Conservation (phyloP, 2,797 vertebrate genomes). For the Channa striata region DNA sequence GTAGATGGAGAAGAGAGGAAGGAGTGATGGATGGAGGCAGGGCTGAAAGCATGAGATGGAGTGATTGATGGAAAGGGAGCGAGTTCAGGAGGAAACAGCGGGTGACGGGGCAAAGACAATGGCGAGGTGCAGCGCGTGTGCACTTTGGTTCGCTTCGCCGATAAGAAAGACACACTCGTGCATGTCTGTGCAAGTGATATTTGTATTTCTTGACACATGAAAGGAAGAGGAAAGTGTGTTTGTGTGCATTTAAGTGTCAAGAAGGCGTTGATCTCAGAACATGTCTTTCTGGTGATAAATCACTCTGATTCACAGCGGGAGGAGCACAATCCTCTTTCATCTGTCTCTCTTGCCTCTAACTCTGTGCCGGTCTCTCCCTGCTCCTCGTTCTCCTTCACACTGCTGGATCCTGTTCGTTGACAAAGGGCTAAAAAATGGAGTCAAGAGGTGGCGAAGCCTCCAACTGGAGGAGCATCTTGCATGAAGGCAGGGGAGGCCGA, state of each 20-base stretch:
- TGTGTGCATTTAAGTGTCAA: slow-evolving; percentile 23
- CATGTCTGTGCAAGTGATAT: slow-evolving; percentile 2
- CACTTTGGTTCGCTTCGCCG: not conserved
- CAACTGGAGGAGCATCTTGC: slow-evolving; percentile 65
- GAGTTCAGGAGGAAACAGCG: slow-evolving; percentile 52
- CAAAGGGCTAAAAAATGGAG: slow-evolving; percentile 77
- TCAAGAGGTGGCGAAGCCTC: slow-evolving; percentile 68
- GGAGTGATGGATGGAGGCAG: slow-evolving; percentile 70
- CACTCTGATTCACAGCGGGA: slow-evolving; percentile 56
- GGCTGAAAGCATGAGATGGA: slow-evolving; percentile 38
- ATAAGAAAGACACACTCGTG: slow-evolving; percentile 5
- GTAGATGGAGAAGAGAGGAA: slow-evolving; percentile 29
- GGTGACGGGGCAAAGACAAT: slow-evolving; percentile 32
- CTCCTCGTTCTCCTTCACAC: slow-evolving; percentile 60
- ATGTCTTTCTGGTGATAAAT: slow-evolving; percentile 58
- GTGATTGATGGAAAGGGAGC: slow-evolving; percentile 69
- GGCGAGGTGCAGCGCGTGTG: not conserved
- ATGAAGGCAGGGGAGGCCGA: slow-evolving; percentile 40
- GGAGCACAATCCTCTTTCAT: slow-evolving; percentile 56
- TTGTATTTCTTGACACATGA: slow-evolving; percentile 17
- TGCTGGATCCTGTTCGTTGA: slow-evolving; percentile 59
- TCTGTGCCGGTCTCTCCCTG: slow-evolving; percentile 3
- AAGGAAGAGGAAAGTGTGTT: not conserved
- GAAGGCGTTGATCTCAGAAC: slow-evolving; percentile 37
- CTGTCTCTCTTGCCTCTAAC: slow-evolving; percentile 40